Evolutionary conservation across 1,140 invertebrate genomes (phyloP).

Genomic region (Lamellibrachia luymesi): DNA sequence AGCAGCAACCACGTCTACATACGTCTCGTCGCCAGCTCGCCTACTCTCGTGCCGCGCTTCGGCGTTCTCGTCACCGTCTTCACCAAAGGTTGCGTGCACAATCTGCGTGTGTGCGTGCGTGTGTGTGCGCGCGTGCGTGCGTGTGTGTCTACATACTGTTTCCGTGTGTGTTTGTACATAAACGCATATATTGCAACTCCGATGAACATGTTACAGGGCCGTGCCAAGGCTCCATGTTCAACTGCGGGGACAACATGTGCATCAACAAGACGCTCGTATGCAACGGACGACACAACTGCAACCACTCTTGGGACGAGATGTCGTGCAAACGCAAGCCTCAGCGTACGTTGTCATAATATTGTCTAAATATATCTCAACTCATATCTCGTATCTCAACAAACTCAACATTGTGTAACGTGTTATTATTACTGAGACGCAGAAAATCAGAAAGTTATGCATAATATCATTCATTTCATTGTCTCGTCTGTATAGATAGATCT

Average conservation of each 20-base stretch:
- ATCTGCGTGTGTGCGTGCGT: not conserved
- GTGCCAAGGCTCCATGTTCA: slow-evolving; percentile 42
- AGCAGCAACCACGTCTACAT: slow-evolving; percentile 31
- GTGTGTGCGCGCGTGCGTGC: not conserved
- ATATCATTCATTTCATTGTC: not conserved
- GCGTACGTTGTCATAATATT: not conserved
- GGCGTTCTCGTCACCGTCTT: slow-evolving; percentile 27
- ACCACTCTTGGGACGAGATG: slow-evolving; percentile 17
- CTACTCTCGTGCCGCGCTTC: slow-evolving; percentile 19
- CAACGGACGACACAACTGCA: slow-evolving; percentile 22
- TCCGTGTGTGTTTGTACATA: not conserved
- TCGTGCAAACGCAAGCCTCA: not conserved
- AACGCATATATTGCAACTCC: not conserved
- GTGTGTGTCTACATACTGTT: not conserved
- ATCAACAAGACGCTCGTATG: slow-evolving; percentile 21
- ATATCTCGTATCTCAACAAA: not conserved
- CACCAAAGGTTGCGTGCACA: slow-evolving; percentile 15
- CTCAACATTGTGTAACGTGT: not conserved
- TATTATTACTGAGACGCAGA: too few relatives aligned
- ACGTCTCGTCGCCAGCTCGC: slow-evolving; percentile 8
- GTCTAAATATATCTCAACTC: not conserved
- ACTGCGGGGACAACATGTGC: slow-evolving; percentile 41
- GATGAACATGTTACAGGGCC: slow-evolving; percentile 32
- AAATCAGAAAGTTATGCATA: not conserved
- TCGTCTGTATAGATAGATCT: not conserved